Percentiles rank a stretch among this genome's conserved stretches.
phyloP scores from a whole-genome alignment of 2,113 vertebrate species.

The Orientallactaga bullata region DNA sequence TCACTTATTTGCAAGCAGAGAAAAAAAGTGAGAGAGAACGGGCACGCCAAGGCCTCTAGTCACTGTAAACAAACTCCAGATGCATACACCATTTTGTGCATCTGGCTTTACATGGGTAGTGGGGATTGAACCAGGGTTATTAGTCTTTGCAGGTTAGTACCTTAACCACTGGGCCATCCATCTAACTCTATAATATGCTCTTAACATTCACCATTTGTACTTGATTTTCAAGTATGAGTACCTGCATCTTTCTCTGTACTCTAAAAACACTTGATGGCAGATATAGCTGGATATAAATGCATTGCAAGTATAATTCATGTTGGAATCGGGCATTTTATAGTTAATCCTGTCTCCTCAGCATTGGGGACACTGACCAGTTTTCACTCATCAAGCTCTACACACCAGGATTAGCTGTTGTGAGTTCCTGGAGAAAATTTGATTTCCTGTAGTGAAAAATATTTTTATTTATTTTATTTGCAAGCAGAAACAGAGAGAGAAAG shows the following conservation, averaged over 20 bases:
- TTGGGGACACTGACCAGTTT: background rate
- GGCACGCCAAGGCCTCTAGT: too few relatives aligned
- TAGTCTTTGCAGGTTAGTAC: too few relatives aligned
- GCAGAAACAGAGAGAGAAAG: too few relatives aligned
- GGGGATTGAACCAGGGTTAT: too few relatives aligned
- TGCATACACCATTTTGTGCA: too few relatives aligned
- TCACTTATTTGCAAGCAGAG: too few relatives aligned
- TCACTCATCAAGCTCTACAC: background rate
- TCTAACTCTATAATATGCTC: background rate
- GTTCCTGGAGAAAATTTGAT: background rate
- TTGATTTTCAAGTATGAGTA: constrained; percentile 26
- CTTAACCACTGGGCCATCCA: too few relatives aligned
- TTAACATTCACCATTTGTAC: background rate
- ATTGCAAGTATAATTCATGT: background rate
- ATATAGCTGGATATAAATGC: background rate
- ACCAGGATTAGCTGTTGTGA: background rate
- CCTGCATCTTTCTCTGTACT: background rate
- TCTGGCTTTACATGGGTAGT: too few relatives aligned
- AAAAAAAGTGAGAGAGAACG: too few relatives aligned
- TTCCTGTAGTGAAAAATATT: background rate
- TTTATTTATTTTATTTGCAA: too few relatives aligned
- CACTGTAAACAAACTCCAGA: too few relatives aligned
- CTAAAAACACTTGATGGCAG: background rate
- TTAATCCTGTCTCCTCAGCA: background rate
- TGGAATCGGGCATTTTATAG: background rate